Evolutionary conservation across 2,888 invertebrate genomes (phyloP).

Genomic region (Leptinotarsa rubiginosa): DNA sequence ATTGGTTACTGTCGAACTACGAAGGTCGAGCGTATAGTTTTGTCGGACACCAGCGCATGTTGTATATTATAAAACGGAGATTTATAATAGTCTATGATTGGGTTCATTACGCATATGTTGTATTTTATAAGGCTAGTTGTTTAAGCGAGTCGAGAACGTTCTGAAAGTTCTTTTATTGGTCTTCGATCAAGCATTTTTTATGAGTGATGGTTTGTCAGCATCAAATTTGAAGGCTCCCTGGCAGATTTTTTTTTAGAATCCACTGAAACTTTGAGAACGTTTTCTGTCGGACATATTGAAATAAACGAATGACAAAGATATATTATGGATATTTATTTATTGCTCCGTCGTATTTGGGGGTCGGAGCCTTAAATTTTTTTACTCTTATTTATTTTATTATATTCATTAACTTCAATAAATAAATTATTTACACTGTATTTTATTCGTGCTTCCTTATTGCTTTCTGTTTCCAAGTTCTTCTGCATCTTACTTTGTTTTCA

Average conservation of each 20-base stretch:
- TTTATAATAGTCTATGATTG: conserved; percentile 39
- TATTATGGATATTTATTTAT: conserved; percentile 34
- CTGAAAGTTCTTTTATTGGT: neutral
- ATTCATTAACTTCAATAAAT: conserved; percentile 45
- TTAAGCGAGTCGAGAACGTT: conserved; percentile 32
- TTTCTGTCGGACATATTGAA: neutral
- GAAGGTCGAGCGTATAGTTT: neutral
- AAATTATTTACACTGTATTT: conserved; percentile 43
- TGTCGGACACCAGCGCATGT: conserved; percentile 26
- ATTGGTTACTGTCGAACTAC: neutral
- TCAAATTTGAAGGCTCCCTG: neutral
- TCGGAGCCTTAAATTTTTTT: conserved; percentile 36
- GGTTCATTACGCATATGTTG: conserved; percentile 40
- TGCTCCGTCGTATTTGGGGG: conserved; percentile 16
- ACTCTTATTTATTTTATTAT: conserved; percentile 48
- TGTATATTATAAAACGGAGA: conserved; percentile 43
- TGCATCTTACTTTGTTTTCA: neutral
- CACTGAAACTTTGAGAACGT: conserved; percentile 16
- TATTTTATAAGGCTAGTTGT: conserved; percentile 44
- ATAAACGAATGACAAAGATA: neutral
- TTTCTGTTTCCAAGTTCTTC: neutral
- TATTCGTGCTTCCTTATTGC: neutral
- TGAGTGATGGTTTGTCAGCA: neutral
- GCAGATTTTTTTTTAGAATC: too few species aligned
- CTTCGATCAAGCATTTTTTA: too few species aligned